Percentiles rank a stretch among this genome's conserved stretches.
Evolutionary conservation across 2,113 vertebrate species (phyloP).

Genomic region (human): DNA sequence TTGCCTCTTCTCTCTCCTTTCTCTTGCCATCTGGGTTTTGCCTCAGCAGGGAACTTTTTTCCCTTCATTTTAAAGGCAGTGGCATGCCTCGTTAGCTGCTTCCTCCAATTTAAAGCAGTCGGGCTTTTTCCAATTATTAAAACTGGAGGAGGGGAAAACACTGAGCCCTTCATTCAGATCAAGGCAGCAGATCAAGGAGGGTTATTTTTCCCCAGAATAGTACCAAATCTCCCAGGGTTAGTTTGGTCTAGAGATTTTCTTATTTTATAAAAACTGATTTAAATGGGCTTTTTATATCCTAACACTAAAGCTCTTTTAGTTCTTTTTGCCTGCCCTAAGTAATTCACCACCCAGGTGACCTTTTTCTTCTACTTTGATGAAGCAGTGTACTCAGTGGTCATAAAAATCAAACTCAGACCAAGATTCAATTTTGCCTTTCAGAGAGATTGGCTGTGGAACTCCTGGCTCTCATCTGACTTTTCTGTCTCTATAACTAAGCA

Average conservation of each 20-base stretch:
- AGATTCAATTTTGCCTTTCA: neutral
- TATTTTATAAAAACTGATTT: constrained; percentile 58
- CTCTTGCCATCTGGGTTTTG: constrained; percentile 63
- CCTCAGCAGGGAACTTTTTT: constrained; percentile 65
- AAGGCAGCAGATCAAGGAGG: constrained; percentile 57
- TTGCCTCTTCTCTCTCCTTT: constrained; percentile 43
- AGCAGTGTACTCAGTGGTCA: neutral
- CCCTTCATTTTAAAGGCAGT: constrained; percentile 65
- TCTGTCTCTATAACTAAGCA: neutral
- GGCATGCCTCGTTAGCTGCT: constrained; percentile 72
- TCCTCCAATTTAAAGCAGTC: constrained; percentile 66
- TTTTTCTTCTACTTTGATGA: constrained; percentile 38
- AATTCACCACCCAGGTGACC: constrained; percentile 28
- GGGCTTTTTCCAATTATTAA: constrained; percentile 68
- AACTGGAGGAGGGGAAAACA: constrained; percentile 42
- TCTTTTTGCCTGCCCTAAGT: neutral
- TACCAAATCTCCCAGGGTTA: constrained; percentile 35
- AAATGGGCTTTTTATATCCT: constrained; percentile 42
- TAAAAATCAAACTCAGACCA: constrained; percentile 24
- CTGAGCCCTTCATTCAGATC: constrained; percentile 63
- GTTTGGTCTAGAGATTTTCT: constrained; percentile 62
- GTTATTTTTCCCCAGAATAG: constrained; percentile 37
- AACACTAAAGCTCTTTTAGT: constrained; percentile 15
- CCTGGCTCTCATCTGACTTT: neutral
- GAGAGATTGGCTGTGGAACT: neutral